phyloP scores from a whole-genome alignment of 2,113 vertebrate species.

The Macroglossus sobrinus region DNA sequence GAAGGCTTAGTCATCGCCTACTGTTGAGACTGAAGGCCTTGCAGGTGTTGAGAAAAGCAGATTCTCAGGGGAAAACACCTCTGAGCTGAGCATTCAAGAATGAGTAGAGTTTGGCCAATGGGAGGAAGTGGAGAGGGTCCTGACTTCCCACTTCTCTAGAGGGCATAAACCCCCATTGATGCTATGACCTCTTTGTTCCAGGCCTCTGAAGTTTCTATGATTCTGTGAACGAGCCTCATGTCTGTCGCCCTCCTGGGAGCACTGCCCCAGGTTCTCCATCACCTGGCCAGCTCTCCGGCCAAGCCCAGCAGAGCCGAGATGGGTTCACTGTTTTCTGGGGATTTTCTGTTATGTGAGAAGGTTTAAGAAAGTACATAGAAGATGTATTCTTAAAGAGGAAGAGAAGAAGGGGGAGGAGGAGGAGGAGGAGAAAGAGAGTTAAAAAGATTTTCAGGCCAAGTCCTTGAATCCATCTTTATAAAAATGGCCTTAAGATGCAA shows the following conservation, averaged over 20 bases:
- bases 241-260: neutral
- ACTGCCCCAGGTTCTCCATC: neutral
- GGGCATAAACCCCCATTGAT: fast-evolving
- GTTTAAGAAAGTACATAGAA: neutral
- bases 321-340: neutral
- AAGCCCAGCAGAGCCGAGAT: neutral
- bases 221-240: neutral
- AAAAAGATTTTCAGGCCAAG: neutral
- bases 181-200: neutral
- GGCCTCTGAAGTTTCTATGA: neutral
- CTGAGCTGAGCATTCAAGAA: neutral
- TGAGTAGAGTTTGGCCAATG: neutral
- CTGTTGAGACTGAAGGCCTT: neutral
- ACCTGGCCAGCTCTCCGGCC: neutral
- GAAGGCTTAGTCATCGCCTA: neutral
- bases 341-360: neutral
- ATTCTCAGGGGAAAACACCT: neutral
- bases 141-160: too few species aligned
- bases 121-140: too few species aligned
- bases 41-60: neutral
- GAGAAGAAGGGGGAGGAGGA: too few species aligned
- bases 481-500: neutral
- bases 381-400: neutral
- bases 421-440: neutral
- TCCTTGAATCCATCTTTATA: neutral